Percentiles rank a stretch among this genome's conserved stretches.
These are phyloP conservation scores for Brachylomia viminalis DNA, from an alignment of 2,888 invertebrate species.

Conservation along the genomic window DNA sequence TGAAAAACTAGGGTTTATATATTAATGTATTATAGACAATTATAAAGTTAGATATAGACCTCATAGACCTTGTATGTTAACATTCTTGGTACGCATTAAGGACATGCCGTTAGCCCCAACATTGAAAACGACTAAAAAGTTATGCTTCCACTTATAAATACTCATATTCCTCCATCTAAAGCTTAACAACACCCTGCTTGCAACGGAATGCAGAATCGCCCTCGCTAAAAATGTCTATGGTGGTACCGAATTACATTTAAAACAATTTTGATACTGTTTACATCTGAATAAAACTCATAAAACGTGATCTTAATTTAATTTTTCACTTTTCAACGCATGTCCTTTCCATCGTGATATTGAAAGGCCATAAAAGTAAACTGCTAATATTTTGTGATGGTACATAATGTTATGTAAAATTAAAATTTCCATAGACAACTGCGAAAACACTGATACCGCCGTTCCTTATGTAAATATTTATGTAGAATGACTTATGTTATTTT, in stretches of 20 bases:
- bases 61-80: slow-evolving; percentile 80
- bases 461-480: slow-evolving; percentile 2
- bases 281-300: slow-evolving; percentile 9
- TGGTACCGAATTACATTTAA: slow-evolving; percentile 53
- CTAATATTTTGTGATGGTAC: slow-evolving; percentile 60
- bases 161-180: slow-evolving; percentile 48
- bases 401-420: slow-evolving; percentile 62
- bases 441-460: slow-evolving; percentile 9
- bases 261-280: slow-evolving; percentile 13
- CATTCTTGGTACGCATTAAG: slow-evolving; percentile 73
- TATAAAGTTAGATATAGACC: slow-evolving; percentile 80
- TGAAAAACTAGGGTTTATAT: slow-evolving; percentile 83
- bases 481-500: slow-evolving; percentile 4
- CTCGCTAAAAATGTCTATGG: slow-evolving; percentile 52
- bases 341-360: slow-evolving; percentile 82
- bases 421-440: slow-evolving; percentile 37
- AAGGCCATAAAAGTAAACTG: slow-evolving; percentile 82
- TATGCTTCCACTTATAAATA: slow-evolving; percentile 62
- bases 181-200: slow-evolving; percentile 65
- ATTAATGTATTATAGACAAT: slow-evolving; percentile 85
- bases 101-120: slow-evolving; percentile 72
- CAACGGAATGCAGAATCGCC: slow-evolving; percentile 43
- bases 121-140: slow-evolving; percentile 65
- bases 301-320: slow-evolving; percentile 62
- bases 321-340: slow-evolving; percentile 70